Evolutionary conservation across 2,797 vertebrate species (phyloP).

Genomic region (Hyperoplus lanceolatus): DNA sequence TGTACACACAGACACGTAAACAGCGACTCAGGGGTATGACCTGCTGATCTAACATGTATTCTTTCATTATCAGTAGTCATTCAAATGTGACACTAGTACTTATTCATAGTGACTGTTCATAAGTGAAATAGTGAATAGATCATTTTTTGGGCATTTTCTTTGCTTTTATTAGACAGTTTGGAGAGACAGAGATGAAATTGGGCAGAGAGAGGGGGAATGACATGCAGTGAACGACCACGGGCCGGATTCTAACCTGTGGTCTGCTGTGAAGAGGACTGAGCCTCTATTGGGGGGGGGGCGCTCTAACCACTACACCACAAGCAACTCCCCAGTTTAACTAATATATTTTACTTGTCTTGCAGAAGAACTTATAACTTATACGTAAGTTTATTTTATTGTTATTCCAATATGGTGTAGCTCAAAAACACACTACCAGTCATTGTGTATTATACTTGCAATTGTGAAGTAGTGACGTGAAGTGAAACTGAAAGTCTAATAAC

Average conservation of each 20-base stretch:
- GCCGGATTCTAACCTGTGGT: too few species aligned
- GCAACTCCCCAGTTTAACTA: too few species aligned
- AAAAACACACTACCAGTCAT: background rate
- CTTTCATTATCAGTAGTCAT: background rate
- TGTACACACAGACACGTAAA: slow-evolving; percentile 5
- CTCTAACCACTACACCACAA: too few species aligned
- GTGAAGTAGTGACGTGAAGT: background rate
- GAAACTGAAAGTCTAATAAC: background rate
- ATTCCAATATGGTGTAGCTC: background rate
- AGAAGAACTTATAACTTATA: background rate
- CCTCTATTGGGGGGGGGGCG: too few species aligned
- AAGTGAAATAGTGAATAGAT: background rate
- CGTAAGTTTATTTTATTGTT: background rate
- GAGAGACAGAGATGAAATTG: too few species aligned
- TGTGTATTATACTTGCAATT: background rate
- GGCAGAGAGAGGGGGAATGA: too few species aligned
- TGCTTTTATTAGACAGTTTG: too few species aligned
- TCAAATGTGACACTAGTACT: background rate
- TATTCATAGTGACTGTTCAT: background rate
- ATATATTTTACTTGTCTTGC: too few species aligned
- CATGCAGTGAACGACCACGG: too few species aligned
- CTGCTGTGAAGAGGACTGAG: too few species aligned
- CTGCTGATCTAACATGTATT: slow-evolving; percentile 49
- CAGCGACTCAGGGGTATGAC: background rate
- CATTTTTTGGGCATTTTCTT: too few species aligned